Conservation (phyloP, 2,113 vertebrate species). For the Mola mola region DNA sequence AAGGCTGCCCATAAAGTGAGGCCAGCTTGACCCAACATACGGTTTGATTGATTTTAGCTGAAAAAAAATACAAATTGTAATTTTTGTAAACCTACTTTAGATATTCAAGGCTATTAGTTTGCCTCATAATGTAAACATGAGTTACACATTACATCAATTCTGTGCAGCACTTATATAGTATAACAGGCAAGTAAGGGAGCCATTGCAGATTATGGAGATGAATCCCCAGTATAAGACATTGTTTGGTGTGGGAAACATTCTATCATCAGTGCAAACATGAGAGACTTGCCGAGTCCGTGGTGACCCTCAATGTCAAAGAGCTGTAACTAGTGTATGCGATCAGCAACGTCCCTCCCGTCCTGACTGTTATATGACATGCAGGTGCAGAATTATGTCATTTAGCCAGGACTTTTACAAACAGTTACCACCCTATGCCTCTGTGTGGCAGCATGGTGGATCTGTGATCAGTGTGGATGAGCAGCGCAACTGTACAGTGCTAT, state of each 20-base stretch:
- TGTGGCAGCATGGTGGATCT: conserved; percentile 36
- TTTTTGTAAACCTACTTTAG: too few relatives aligned
- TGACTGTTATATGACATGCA: conserved; percentile 32
- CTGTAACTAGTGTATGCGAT: not conserved
- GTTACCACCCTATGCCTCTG: conserved; percentile 28
- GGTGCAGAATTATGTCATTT: conserved; percentile 20
- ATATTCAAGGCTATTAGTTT: too few relatives aligned
- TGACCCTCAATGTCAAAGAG: conserved; percentile 10
- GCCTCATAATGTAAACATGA: too few relatives aligned
- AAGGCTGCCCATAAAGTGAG: too few relatives aligned
- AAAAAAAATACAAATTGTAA: too few relatives aligned
- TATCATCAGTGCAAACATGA: conserved; percentile 42
- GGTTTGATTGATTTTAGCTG: too few relatives aligned
- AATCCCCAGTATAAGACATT: not conserved
- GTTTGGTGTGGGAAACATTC: conserved; percentile 36
- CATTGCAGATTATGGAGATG: conserved; percentile 7
- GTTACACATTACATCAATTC: too few relatives aligned
- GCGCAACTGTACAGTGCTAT: conserved; percentile 55
- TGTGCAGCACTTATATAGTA: too few relatives aligned
- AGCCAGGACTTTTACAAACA: conserved; percentile 29
- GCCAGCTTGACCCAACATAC: too few relatives aligned
- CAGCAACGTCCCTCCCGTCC: conserved; percentile 7
- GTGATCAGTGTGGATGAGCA: conserved; percentile 57
- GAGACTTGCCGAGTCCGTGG: conserved; percentile 40
- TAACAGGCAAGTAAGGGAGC: too few relatives aligned